These are phyloP conservation scores for Magallana nippona DNA, from an alignment of 2,888 invertebrate species.

Conservation along the genomic window DNA sequence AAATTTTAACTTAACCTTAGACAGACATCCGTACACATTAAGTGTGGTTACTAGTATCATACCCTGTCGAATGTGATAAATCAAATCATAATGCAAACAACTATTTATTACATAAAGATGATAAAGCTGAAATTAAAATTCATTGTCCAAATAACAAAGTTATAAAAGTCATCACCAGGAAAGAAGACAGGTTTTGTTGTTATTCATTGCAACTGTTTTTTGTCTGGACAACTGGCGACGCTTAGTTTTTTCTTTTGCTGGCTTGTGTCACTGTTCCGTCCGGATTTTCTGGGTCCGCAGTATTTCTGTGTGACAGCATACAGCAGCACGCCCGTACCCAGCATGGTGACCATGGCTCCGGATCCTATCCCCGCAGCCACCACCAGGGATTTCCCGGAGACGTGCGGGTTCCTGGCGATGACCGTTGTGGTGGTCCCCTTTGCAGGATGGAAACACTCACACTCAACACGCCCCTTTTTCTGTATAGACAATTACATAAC, in stretches of 20 bases:
- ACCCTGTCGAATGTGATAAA: no score
- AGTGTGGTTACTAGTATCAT: no score
- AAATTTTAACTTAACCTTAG: no score
- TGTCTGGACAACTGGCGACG: no score
- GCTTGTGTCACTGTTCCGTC: background rate
- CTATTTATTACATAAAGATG: no score
- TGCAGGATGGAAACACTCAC: background rate
- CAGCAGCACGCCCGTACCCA: background rate
- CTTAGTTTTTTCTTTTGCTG: background rate
- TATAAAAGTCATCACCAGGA: background rate
- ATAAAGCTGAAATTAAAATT: no score
- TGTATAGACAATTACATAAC: background rate
- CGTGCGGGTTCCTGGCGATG: background rate
- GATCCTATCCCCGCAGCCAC: slow-evolving; percentile 28
- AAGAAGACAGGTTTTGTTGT: background rate
- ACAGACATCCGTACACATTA: no score
- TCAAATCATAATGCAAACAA: no score
- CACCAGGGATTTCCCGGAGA: background rate
- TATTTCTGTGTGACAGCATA: slow-evolving; percentile 6
- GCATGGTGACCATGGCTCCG: background rate
- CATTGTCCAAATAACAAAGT: no score
- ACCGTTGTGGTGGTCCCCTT: background rate
- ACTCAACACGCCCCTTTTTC: slow-evolving; percentile 27
- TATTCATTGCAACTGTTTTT: background rate
- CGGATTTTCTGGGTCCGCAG: background rate